Evolutionary conservation across 2,113 vertebrate genomes (phyloP).

Genomic region (Candoia aspera): DNA sequence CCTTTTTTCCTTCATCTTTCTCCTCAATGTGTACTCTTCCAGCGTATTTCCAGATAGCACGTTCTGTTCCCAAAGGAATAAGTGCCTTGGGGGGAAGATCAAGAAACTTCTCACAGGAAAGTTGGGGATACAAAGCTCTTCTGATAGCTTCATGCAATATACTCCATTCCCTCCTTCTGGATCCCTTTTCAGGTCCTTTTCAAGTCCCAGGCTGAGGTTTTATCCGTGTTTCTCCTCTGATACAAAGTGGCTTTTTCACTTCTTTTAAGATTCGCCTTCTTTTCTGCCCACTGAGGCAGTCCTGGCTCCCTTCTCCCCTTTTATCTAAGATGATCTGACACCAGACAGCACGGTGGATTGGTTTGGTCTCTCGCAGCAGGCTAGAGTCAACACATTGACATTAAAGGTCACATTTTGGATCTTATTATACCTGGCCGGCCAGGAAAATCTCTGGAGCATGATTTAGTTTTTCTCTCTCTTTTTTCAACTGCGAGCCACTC

Average conservation of each 20-base stretch:
- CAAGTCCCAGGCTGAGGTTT: neutral
- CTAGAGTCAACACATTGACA: neutral
- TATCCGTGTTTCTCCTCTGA: neutral
- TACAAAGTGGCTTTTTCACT: neutral
- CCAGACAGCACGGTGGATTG: slow-evolving; percentile 15
- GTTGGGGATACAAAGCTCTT: neutral
- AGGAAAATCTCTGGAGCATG: slow-evolving; percentile 29
- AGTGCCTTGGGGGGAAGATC: neutral
- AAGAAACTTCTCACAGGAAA: neutral
- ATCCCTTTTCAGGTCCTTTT: slow-evolving; percentile 1
- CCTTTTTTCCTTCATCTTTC: neutral
- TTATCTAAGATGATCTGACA: neutral
- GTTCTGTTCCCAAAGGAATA: neutral
- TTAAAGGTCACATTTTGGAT: slow-evolving; percentile 61
- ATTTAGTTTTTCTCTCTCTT: slow-evolving; percentile 33
- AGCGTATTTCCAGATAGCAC: neutral
- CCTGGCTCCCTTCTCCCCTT: neutral
- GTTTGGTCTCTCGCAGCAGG: slow-evolving; percentile 55
- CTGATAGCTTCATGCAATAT: neutral
- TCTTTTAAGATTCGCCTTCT: neutral
- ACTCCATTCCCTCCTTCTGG: neutral
- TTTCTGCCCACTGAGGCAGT: neutral
- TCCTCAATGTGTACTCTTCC: neutral
- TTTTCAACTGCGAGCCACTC: slow-evolving; percentile 31
- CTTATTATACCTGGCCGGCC: slow-evolving; percentile 40